These are phyloP conservation scores for Vidua macroura DNA, from an alignment of 2,113 vertebrate genomes.

Conservation along the genomic window DNA sequence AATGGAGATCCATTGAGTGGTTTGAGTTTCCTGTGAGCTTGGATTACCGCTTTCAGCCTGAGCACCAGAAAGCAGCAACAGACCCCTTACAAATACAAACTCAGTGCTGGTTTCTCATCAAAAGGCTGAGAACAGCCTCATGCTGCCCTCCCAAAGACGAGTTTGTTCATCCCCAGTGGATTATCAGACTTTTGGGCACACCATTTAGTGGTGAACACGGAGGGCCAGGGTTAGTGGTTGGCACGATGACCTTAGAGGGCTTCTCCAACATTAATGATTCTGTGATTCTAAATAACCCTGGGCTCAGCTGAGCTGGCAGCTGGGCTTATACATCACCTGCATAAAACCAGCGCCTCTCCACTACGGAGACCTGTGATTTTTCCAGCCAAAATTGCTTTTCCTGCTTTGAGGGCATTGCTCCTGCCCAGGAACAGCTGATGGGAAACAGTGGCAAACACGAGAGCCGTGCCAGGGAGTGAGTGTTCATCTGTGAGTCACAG, in stretches of 20 bases:
- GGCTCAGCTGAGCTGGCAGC: not conserved
- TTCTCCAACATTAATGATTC: not conserved
- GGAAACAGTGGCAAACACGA: not conserved
- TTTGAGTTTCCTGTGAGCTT: not conserved
- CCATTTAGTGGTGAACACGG: accelerated
- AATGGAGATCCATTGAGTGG: not conserved
- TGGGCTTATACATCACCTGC: not conserved
- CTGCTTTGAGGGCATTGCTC: not conserved
- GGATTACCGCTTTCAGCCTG: not conserved
- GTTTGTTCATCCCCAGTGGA: accelerated
- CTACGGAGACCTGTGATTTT: not conserved
- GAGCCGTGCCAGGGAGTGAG: not conserved
- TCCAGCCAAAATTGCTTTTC: not conserved
- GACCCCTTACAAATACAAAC: not conserved
- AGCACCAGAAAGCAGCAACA: not conserved
- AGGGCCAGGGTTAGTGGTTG: not conserved
- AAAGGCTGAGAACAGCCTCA: not conserved
- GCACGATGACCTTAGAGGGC: not conserved
- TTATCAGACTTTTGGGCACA: not conserved
- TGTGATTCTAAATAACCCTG: not conserved
- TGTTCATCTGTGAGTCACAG: conserved; percentile 41
- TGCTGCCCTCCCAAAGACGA: not conserved
- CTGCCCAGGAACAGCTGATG: not conserved
- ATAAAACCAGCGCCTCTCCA: not conserved
- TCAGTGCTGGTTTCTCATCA: not conserved